A percentile compares a stretch with the other conserved stretches of the same genome.
These are phyloP conservation scores for Brevimyrus niger DNA, from an alignment of 2,113 vertebrate species.

Conservation along the genomic window DNA sequence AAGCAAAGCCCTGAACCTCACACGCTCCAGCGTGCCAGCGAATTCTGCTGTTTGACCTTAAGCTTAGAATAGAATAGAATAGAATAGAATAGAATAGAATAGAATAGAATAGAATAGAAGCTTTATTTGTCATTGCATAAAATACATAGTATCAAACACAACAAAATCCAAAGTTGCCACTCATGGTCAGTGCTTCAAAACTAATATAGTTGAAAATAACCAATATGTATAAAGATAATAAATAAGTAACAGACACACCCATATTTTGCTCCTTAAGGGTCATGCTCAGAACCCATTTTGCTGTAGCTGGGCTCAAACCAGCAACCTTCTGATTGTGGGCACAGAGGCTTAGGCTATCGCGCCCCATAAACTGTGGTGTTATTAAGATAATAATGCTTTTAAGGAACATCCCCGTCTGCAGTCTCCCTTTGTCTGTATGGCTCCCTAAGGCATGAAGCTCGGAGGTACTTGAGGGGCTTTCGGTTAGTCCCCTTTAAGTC, in stretches of 20 bases:
- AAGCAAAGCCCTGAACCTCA: not conserved
- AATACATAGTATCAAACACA: too few species aligned
- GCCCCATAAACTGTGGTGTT: not conserved
- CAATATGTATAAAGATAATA: too few species aligned
- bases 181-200: too few species aligned
- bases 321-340: not conserved
- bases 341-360: not conserved
- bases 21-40: not conserved
- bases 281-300: not conserved
- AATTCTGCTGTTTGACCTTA: not conserved
- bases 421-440: not conserved
- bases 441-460: not conserved
- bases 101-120: too few species aligned
- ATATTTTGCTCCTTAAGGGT: not conserved
- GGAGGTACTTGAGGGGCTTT: not conserved
- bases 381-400: not conserved
- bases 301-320: not conserved
- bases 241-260: too few species aligned
- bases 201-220: too few species aligned
- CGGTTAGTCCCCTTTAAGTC: not conserved
- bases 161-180: too few species aligned
- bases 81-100: too few species aligned
- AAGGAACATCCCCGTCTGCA: not conserved
- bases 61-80: too few species aligned
- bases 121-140: too few species aligned